phyloP scores from a whole-genome alignment of 2,888 invertebrate species.

The Brachyopa scutellaris region DNA sequence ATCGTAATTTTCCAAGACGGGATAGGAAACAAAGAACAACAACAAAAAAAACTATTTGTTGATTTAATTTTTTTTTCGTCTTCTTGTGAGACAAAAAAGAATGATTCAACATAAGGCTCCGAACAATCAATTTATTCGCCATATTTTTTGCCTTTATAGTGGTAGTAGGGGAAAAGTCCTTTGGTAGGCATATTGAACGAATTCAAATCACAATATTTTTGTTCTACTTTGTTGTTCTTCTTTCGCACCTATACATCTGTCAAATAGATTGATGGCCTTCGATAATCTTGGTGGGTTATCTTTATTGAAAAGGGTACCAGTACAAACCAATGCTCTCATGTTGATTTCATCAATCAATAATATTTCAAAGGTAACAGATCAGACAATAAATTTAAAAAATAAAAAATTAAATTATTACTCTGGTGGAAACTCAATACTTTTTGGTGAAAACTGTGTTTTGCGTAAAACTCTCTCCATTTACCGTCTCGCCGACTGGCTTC shows the following conservation, averaged over 20 bases:
- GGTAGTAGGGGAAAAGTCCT: background rate
- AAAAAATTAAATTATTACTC: no score
- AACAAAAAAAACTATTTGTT: constrained; percentile 13
- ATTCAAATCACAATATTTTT: constrained; percentile 24
- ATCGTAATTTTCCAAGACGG: constrained; percentile 4
- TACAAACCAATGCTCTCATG: no score
- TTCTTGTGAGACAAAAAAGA: constrained; percentile 6
- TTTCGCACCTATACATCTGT: constrained; percentile 5
- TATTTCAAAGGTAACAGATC: no score
- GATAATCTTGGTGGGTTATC: background rate
- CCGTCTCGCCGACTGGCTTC: no score
- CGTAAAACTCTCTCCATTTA: no score
- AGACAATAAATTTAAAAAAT: no score
- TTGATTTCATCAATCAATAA: no score
- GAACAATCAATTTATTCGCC: constrained; percentile 20
- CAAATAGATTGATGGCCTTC: constrained; percentile 4
- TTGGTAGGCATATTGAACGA: background rate
- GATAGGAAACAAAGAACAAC: no score
- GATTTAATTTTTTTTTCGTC: background rate
- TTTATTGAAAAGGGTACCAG: background rate
- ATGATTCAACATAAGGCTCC: constrained; percentile 6
- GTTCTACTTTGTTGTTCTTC: constrained; percentile 1
- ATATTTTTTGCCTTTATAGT: background rate
- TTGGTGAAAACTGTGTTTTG: no score
- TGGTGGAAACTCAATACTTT: no score